A percentile compares a stretch with the other conserved stretches of the same genome.
phyloP scores from a whole-genome alignment of 2,797 vertebrate genomes.

The Centroberyx gerrardi region DNA sequence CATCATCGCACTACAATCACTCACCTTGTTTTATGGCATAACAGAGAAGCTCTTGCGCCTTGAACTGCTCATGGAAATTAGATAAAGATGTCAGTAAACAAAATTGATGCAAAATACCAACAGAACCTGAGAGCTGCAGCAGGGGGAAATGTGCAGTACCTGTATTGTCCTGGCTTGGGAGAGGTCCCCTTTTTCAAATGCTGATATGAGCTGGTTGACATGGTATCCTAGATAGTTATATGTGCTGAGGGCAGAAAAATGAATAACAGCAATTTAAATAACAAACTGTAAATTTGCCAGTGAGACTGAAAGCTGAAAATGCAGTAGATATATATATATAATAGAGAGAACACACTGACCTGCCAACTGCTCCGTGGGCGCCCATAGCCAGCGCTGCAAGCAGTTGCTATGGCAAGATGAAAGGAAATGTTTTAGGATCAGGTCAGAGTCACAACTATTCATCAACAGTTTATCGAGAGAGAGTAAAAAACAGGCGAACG shows the following conservation, averaged over 20 bases:
- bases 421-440: constrained; percentile 7
- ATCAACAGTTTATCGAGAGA: background rate
- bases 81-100: constrained; percentile 31
- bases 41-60: constrained; percentile 87
- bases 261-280: background rate
- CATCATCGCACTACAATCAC: constrained; percentile 39
- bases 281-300: background rate
- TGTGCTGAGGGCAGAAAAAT: constrained; percentile 85
- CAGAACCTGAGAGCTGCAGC: background rate
- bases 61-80: constrained; percentile 82
- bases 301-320: constrained; percentile 2
- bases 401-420: constrained; percentile 78
- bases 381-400: constrained; percentile 81
- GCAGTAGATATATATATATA: background rate
- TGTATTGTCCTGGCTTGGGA: constrained; percentile 86
- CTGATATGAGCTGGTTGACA: constrained; percentile 86
- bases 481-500: too few species aligned
- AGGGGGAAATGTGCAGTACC: constrained; percentile 78
- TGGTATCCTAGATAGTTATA: constrained; percentile 92
- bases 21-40: constrained; percentile 86
- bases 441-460: background rate
- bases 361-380: constrained; percentile 84
- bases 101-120: background rate
- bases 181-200: constrained; percentile 86
- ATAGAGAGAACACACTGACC: constrained; percentile 70